Evolutionary conservation across 2,888 invertebrate genomes (phyloP).

Genomic region (Margaritifera margaritifera): DNA sequence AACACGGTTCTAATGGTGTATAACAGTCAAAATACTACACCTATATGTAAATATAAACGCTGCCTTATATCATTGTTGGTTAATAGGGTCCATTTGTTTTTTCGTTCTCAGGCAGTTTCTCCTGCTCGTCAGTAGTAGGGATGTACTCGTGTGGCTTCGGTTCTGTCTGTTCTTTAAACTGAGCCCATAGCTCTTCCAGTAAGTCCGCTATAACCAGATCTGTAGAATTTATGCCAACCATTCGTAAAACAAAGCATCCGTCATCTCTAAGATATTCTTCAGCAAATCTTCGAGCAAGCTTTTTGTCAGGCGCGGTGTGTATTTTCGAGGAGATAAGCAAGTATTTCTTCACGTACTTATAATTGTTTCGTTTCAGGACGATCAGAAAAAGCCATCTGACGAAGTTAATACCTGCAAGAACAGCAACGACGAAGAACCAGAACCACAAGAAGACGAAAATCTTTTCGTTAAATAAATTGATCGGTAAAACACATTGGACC

Average conservation of each 20-base stretch:
- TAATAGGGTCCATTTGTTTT: conserved; percentile 6
- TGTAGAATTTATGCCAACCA: conserved; percentile 61
- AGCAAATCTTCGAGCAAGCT: conserved; percentile 55
- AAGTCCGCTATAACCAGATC: conserved; percentile 60
- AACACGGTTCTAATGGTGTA: too few relatives aligned
- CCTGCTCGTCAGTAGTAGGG: conserved; percentile 25
- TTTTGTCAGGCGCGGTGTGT: conserved; percentile 47
- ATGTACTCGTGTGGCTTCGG: conserved; percentile 34
- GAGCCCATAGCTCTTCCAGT: conserved; percentile 52
- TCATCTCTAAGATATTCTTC: conserved; percentile 60
- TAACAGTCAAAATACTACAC: too few relatives aligned
- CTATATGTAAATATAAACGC: too few relatives aligned
- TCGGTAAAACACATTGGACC: conserved; percentile 63
- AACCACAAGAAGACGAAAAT: conserved; percentile 67
- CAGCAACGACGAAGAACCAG: conserved; percentile 58
- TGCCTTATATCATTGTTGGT: too few relatives aligned
- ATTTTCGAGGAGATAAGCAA: conserved; percentile 53
- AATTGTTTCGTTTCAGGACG: conserved; percentile 53
- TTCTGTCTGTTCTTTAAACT: conserved; percentile 31
- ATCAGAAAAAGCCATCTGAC: conserved; percentile 56
- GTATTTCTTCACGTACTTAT: conserved; percentile 59
- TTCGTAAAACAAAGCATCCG: conserved; percentile 59
- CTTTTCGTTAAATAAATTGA: conserved; percentile 66
- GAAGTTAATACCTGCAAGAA: conserved; percentile 46
- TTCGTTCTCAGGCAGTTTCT: conserved; percentile 31